phyloP scores from a whole-genome alignment of 1,140 invertebrate genomes.

The Drosophila melanogaster region DNA sequence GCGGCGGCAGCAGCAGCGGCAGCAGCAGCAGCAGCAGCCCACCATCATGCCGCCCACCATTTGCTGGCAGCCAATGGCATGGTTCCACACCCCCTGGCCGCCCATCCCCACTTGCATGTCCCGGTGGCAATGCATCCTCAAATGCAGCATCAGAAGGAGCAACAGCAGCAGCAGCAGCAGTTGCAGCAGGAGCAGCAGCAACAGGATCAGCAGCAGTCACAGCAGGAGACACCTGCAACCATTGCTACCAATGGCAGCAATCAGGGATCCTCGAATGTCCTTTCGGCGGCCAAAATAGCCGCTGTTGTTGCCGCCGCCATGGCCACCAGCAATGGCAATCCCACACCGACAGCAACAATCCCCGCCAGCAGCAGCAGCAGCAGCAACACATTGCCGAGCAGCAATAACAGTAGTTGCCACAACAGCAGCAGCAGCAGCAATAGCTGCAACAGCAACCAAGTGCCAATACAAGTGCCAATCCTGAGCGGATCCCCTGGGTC shows the following conservation, averaged over 20 bases:
- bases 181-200: conserved; percentile 26
- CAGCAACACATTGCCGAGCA: conserved; percentile 23
- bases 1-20: conserved; percentile 61
- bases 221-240: conserved; percentile 16
- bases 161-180: conserved; percentile 15
- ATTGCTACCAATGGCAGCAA: conserved; percentile 24
- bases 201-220: conserved; percentile 16
- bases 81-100: conserved; percentile 63
- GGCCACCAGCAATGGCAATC: conserved; percentile 27
- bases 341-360: conserved; percentile 24
- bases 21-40: conserved; percentile 58
- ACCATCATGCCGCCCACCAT: conserved; percentile 60
- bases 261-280: conserved; percentile 61
- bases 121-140: conserved; percentile 60
- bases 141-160: conserved; percentile 36
- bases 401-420: conserved; percentile 24
- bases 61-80: conserved; percentile 62
- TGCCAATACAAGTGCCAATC: conserved; percentile 59
- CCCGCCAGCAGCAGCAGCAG: conserved; percentile 43
- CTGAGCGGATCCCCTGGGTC: conserved; percentile 42
- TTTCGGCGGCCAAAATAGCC: conserved; percentile 48
- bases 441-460: conserved; percentile 31
- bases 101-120: conserved; percentile 69
- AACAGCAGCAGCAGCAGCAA: conserved; percentile 1
- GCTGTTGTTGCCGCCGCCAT: conserved; percentile 53